Evolutionary conservation across 2,888 invertebrate genomes (phyloP), one percentile per base, ranked within the genome.

Genomic region (Amorpha juglandis): DNA sequence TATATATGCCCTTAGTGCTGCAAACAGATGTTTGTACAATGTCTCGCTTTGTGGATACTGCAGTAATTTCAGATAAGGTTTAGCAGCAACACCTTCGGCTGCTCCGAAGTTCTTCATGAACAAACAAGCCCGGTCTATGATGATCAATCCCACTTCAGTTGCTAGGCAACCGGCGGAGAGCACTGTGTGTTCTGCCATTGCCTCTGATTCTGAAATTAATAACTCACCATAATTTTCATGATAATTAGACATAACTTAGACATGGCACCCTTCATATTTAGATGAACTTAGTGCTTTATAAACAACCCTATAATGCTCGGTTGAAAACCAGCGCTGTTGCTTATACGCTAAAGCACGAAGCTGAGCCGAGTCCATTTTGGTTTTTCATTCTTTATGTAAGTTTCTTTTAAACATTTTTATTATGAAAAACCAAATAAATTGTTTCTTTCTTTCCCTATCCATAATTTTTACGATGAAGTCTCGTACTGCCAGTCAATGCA

Each of bases 1-100:
- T 67, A 99, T 97, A 82, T 98, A 99, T 0, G 98, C 97, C 72
- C 99, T 94, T 63, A 99, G 90, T 0, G 98, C 97, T 1, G 98
- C 98, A 86, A 99, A 98, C 21, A 98, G 96, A 81, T 99, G 99
- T 77, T 97, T 96, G 75, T 98, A 96, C 58, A 99, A 92, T 3
- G 95, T 95, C 86, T 99, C 99, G 58, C 98, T 98, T 83, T 99
- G 99, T 1, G 98, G 97, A 52, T 97, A 95, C 88, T 97, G 97
- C 64, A 99, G 94, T 75, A 98, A 96, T n/a, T 96, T 95, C 64
- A 99, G 88, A 84, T 98, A 98, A 48, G 99, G 96, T 70, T 96
- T 96, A 62, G 98, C 97, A 27, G 98, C 94, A 74, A 97, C 96
- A 48, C 96, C 96, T 90, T 98, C 96, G 27, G 97, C 94, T 1